Evolutionary conservation across 2,113 vertebrate species (phyloP).

Genomic region (Laterallus jamaicensis): DNA sequence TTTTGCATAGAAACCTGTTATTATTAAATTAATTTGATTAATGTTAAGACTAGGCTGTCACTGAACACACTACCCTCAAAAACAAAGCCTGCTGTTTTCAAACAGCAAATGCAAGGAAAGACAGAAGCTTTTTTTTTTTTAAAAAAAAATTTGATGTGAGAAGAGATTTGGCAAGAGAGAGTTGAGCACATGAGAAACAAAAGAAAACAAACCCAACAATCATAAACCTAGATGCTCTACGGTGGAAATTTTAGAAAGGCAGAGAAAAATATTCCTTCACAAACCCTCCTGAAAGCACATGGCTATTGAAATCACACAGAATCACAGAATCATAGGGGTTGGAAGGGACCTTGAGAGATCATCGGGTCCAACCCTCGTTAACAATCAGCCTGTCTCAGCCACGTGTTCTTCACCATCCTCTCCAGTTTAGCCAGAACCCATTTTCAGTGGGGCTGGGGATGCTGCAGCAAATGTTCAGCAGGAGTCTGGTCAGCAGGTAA

Average conservation of each 20-base stretch:
- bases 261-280: background rate
- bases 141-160: background rate
- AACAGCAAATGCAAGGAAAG: conserved; percentile 2
- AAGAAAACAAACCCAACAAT: background rate
- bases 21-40: background rate
- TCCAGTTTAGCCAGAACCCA: background rate
- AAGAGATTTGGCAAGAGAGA: background rate
- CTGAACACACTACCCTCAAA: background rate
- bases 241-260: background rate
- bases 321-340: no score
- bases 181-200: background rate
- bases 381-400: background rate
- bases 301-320: background rate
- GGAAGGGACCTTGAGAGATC: no score
- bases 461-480: background rate
- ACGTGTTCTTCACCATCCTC: background rate
- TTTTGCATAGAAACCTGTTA: background rate
- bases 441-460: background rate
- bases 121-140: background rate
- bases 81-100: background rate
- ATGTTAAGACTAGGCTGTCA: background rate
- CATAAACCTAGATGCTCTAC: background rate
- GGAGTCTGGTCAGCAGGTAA: background rate
- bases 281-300: background rate
- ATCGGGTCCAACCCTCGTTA: background rate